Evolutionary conservation across 2,797 vertebrate genomes (phyloP).

Genomic region (Tauraco hartlaubi): DNA sequence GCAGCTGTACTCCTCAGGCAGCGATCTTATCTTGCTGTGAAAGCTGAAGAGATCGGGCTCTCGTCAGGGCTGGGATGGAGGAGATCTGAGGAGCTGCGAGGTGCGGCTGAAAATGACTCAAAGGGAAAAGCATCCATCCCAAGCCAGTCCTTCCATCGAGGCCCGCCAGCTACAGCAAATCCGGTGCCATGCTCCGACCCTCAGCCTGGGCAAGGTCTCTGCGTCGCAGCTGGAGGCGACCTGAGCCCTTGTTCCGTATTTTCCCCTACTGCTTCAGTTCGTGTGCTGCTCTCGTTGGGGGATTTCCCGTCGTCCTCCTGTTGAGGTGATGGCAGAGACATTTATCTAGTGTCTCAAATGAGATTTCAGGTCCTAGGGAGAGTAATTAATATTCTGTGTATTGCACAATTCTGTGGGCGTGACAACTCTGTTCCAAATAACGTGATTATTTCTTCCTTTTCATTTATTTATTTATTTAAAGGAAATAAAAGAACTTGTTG

Average conservation of each 20-base stretch:
- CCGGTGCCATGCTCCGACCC: neutral
- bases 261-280: neutral
- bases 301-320: neutral
- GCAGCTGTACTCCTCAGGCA: neutral
- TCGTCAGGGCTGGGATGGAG: neutral
- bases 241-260: neutral
- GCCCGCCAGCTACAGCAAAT: neutral
- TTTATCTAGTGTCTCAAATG: neutral
- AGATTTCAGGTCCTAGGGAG: neutral
- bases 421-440: neutral
- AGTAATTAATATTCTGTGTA: neutral
- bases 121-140: neutral
- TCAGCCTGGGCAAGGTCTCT: neutral
- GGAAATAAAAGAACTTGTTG: neutral
- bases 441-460: neutral
- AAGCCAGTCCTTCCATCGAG: neutral
- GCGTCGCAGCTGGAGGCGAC: fast-evolving
- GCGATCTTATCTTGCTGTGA: slow-evolving; percentile 22
- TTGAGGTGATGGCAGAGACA: neutral
- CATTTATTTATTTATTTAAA: neutral
- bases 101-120: neutral
- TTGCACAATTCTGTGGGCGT: neutral
- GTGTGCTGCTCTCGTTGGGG: neutral
- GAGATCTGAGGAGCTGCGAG: neutral
- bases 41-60: neutral